Evolutionary conservation across 2,888 invertebrate genomes (phyloP), one percentile per base, ranked within the genome.

Genomic region (Ecliptopera silaceata): DNA sequence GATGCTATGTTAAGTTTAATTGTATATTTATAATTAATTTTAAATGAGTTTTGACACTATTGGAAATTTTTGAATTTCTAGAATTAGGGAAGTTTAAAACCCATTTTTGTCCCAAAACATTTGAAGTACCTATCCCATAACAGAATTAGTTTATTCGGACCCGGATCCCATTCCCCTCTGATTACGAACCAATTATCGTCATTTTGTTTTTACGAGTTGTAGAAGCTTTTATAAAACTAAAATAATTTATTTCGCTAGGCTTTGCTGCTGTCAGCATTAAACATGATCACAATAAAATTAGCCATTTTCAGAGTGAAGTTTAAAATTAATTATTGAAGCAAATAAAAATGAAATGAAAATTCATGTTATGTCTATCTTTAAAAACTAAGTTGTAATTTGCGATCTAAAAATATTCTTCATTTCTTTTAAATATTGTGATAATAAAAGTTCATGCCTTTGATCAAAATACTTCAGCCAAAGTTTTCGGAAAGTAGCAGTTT

Each of bases 111-210:
- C 12, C 13, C n/a, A n/a, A n/a, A n/a, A 11, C 34, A 45, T 45
- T 32, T 36, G 34, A 36, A 18, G 46, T 20, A 46, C n/a, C n/a
- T n/a, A n/a, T 34, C 17, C 12, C 46, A 42, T 59, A 54, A 52
- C 39, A 56, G 64, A 63, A 65, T 64, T 65, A 62, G 65, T 63
- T 44, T 64, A 63, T 64, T 63, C 44, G n/a, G 15, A 41, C 39
- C 59, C 58, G 45, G 42, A 56, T 54, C 51, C 62, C 55, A 57
- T 62, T 58, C 56, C 64, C 58, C 54, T 59, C 57, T 63, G 58
- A 65, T 62, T 65, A 63, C 61, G 42, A 50, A 39, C 46, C 58
- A 64, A 65, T 63, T 67, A 65, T 65, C 54, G 59, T 55, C 57
- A 55, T 52, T 60, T 58, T 51, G 26, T 55, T 61, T 44, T 44